Base-by-base conservation (phyloP, 1,140 invertebrate species). In the Drosophila rufa region DNA sequence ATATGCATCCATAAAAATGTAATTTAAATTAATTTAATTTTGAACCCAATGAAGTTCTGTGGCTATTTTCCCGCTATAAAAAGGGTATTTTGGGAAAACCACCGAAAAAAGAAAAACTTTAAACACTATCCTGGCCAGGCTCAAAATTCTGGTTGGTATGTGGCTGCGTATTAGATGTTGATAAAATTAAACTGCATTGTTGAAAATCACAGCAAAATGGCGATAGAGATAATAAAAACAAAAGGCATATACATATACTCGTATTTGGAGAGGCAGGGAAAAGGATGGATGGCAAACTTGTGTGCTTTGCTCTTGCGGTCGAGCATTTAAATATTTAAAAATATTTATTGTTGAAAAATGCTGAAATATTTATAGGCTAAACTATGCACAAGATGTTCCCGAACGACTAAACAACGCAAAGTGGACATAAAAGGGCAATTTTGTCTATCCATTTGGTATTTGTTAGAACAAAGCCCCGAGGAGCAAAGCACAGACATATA, bases 281-380 rank as follows among this genome's bases (percentile, higher is more conserved):
- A 12, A 14, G 51, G 45, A 38, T 58, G 19, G 55, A 43, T 47
- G 43, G 42, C 59, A 61, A 60, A 74, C 55, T 75, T 80, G 51
- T 82, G 75, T 68, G 59, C 56, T 60, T 62, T 75, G 69, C 66
- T 67, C 76, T 50, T 82, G 80, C 61, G 75, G 75, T 79, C 74
- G 43, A 57, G 51, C 66, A 84, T 84, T 84, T 84, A 84, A 84
- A 84, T 84, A 84, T 84, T 84, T 84, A 77, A 84, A 84, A 80
- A 84, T 84, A 84, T 84, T 85, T 84, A 85, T 84, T 84, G 81
- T 69, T 84, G 81, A 84, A 84, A 74, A 84, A 84, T 84, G 61
- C 33, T 68, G 69, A 84, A 84, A 84, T 84, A 84, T 84, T 84
- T 84, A 84, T 84, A 73, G 67, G 73, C 61, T 27, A 59, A 84